Evolutionary conservation across 2,113 vertebrate species (phyloP).

Genomic region (Pterocles gutturalis): DNA sequence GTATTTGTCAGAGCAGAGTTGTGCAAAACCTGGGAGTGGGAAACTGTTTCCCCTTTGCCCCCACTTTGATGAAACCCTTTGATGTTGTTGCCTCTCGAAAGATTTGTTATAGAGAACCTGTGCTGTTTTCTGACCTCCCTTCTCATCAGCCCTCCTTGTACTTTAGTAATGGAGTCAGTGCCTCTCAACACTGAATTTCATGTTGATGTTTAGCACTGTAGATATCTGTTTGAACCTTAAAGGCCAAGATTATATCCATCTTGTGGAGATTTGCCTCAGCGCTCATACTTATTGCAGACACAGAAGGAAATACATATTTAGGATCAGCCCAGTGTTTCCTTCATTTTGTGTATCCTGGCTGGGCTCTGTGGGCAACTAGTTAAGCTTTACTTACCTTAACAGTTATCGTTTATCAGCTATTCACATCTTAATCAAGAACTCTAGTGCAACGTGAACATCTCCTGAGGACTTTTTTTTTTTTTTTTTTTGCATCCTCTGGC

Average conservation of each 20-base stretch:
- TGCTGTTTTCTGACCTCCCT: not conserved
- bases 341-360: not conserved
- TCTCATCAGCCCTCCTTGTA: not conserved
- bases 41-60: not conserved
- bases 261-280: not conserved
- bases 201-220: not conserved
- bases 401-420: not conserved
- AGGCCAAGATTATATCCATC: not conserved
- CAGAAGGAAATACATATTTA: not conserved
- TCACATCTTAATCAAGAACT: not conserved
- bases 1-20: not conserved
- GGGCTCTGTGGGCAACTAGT: not conserved
- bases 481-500: not conserved
- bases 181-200: not conserved
- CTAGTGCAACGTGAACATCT: not conserved
- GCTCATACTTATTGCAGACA: not conserved
- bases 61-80: not conserved
- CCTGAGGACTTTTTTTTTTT: not conserved
- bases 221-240: not conserved
- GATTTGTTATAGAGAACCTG: not conserved
- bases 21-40: not conserved
- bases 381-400: not conserved
- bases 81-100: not conserved
- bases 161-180: not conserved
- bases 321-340: not conserved